Conservation (phyloP, 1,140 invertebrate genomes). For the Coptotermes formosanus region DNA sequence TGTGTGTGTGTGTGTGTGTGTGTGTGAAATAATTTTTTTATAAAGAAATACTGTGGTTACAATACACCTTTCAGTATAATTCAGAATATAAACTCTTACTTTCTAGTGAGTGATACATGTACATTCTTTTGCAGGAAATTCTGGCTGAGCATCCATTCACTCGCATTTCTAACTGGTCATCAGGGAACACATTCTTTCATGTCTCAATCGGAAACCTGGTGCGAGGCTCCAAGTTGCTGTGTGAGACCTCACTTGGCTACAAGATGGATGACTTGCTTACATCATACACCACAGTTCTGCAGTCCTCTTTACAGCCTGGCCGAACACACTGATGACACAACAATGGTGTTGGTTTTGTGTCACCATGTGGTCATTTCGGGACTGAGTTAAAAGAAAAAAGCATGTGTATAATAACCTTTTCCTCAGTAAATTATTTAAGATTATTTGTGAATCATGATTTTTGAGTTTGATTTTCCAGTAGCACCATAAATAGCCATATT, state of each 20-base stretch:
- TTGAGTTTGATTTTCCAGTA: too few relatives aligned
- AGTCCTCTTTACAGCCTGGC: background rate
- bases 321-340: background rate
- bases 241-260: slow-evolving; percentile 90
- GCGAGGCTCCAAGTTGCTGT: slow-evolving; percentile 81
- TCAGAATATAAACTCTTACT: background rate
- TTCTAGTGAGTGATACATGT: background rate
- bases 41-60: background rate
- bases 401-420: too few relatives aligned
- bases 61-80: background rate
- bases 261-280: slow-evolving; percentile 97
- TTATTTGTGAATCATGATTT: too few relatives aligned
- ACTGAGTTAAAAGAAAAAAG: too few relatives aligned
- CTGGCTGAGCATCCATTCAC: slow-evolving; percentile 81
- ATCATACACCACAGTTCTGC: slow-evolving; percentile 66
- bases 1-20: too few relatives aligned
- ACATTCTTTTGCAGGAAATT: slow-evolving; percentile 62
- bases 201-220: slow-evolving; percentile 89
- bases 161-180: slow-evolving; percentile 89
- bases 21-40: too few relatives aligned
- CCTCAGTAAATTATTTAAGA: too few relatives aligned
- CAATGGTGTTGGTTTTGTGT: background rate
- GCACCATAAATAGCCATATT: too few relatives aligned
- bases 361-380: too few relatives aligned
- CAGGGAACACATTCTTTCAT: slow-evolving; percentile 92